Evolutionary conservation across 2,113 vertebrate species (phyloP).

Genomic region (Tursiops truncatus): DNA sequence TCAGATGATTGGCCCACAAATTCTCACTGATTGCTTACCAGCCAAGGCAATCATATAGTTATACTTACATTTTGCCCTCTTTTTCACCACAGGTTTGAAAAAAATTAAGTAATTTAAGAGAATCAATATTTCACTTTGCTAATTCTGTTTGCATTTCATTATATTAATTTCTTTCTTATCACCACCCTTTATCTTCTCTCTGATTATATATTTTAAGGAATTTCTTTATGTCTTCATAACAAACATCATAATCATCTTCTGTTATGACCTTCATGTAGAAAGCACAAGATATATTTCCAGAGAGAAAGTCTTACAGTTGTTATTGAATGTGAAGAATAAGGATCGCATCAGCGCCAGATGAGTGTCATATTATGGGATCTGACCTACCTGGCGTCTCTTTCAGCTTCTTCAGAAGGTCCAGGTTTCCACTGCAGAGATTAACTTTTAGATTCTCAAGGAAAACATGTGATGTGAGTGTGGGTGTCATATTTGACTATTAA

Average conservation of each 20-base stretch:
- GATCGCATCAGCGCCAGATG: fast-evolving
- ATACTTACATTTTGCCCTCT: not conserved
- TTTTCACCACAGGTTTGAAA: not conserved
- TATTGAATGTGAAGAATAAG: not conserved
- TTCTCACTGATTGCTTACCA: not conserved
- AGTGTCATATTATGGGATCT: not conserved
- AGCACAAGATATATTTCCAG: not conserved
- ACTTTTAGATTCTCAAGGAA: not conserved
- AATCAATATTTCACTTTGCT: not conserved
- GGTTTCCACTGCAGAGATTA: not conserved
- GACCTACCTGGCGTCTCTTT: not conserved
- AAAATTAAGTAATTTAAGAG: not conserved
- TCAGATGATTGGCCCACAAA: not conserved
- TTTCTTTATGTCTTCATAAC: not conserved
- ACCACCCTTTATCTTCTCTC: not conserved
- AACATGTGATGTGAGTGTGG: not conserved
- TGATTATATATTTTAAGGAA: not conserved
- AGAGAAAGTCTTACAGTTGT: not conserved
- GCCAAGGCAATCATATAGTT: not conserved
- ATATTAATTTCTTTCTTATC: not conserved
- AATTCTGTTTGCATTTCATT: not conserved
- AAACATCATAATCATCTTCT: not conserved
- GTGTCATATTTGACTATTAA: not conserved
- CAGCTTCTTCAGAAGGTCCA: not conserved
- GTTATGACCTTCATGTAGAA: not conserved